Evolutionary conservation across 2,113 vertebrate species (phyloP).

Genomic region (Corythornis vintsioides): DNA sequence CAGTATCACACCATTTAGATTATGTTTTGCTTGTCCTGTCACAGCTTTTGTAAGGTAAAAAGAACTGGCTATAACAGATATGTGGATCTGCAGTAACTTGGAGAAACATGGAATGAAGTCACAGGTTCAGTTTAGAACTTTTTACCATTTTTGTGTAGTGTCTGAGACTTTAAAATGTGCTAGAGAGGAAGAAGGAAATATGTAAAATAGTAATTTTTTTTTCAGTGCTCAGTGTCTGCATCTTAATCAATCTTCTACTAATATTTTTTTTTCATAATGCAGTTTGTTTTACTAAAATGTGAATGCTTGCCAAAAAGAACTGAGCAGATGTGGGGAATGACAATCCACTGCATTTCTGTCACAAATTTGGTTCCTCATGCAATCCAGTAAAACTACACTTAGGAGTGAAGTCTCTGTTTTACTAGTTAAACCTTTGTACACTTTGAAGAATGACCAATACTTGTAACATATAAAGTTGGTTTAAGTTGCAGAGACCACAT

Average conservation of each 20-base stretch:
- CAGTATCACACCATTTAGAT: neutral
- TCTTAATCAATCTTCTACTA: neutral
- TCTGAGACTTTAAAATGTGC: neutral
- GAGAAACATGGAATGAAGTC: neutral
- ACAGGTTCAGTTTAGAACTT: neutral
- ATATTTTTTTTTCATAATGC: neutral
- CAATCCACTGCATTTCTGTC: neutral
- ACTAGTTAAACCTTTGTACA: neutral
- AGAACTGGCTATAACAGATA: neutral
- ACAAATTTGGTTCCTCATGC: neutral
- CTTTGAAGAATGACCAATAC: neutral
- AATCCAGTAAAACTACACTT: neutral
- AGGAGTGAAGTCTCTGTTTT: neutral
- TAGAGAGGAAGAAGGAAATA: neutral
- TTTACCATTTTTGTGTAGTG: neutral
- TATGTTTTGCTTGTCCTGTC: neutral
- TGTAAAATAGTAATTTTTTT: neutral
- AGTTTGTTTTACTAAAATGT: neutral
- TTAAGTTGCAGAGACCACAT: constrained; percentile 33
- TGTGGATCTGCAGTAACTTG: neutral
- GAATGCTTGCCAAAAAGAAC: neutral
- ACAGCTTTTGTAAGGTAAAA: neutral
- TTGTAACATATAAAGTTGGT: neutral
- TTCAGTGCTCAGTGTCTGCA: neutral
- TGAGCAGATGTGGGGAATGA: neutral